Evolutionary conservation across 1,140 invertebrate genomes (phyloP), one percentile per base, ranked within the genome.

Genomic region (Leptopilina clavipes): DNA sequence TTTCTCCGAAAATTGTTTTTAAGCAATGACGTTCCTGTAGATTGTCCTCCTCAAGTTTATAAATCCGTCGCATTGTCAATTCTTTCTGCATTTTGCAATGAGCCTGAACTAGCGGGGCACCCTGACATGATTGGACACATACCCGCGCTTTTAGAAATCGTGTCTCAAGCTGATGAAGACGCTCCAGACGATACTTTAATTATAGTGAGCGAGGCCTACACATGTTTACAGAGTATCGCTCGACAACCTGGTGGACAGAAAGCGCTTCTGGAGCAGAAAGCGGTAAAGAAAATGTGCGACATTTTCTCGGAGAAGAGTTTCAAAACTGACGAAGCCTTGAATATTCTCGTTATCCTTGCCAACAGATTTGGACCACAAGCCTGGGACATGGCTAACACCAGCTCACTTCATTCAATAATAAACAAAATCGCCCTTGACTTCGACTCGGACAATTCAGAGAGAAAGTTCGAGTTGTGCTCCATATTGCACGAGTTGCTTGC

Each of bases 31-130:
- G 93, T 95, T 22, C 94, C 95, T 73, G 93, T 94, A 73, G 96
- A 96, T 82, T 97, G 96, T 82, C 96, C 96, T 3, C 94, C 95
- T 0, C 92, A 95, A 59, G 94, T 98, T 25, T 98, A 97, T 88
- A 97, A 97, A 90, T 97, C 96, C 3, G 94, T 98, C 17, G 96
- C 96, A 0, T 88, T 98, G 8, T 96, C 95, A 2, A 93, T 98
- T 59, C 89, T 98, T 10, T 95, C 95, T 0, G 93, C 93, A 48
- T 97, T 98, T 89, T 97, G 95, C 82, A 91, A 91, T 59, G 96
- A 96, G 82, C 91, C 94, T 76, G 94, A 95, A 85, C 85, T 97
- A 37, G 94, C 95, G 8, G 93, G 93, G 10, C 95, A 96, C 86
- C 93, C 94, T 19, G 95, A 96, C 81, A 96, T 97, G 93, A 90